Percentiles rank a stretch among this genome's conserved stretches.
phyloP scores from a whole-genome alignment of 2,113 vertebrate genomes.

The Haplochromis vanheusdeni region DNA sequence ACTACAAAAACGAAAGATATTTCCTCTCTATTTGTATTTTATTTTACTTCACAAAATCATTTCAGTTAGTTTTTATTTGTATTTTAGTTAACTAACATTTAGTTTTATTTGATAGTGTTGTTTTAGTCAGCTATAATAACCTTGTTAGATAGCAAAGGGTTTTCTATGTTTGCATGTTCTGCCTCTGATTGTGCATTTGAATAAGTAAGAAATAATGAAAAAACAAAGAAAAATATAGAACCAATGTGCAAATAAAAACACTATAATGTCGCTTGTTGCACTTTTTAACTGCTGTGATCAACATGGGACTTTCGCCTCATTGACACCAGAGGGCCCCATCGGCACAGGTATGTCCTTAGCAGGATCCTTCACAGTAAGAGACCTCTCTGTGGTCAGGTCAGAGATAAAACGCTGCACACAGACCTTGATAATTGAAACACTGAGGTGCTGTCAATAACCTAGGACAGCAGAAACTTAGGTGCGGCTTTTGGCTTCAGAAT shows the following conservation, averaged over 20 bases:
- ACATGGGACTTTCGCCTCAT: not conserved
- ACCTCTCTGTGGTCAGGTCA: not conserved
- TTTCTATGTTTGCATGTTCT: not conserved
- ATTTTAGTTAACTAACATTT: not conserved
- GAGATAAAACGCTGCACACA: not conserved
- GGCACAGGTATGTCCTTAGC: slow-evolving; percentile 13
- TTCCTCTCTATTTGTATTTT: not conserved
- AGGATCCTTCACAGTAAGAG: not conserved
- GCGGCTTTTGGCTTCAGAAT: not conserved
- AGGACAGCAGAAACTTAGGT: not conserved
- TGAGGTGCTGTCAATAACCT: not conserved
- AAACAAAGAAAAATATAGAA: not conserved
- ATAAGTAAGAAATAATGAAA: not conserved
- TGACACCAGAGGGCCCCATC: slow-evolving; percentile 62
- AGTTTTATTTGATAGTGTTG: not conserved
- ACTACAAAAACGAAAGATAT: accelerated
- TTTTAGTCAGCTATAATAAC: not conserved
- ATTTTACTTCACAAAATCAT: not conserved
- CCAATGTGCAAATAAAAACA: not conserved
- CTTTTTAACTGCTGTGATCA: not conserved
- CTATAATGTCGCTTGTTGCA: not conserved
- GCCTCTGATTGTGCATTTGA: not conserved
- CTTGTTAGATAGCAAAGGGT: not conserved
- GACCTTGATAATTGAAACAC: not conserved
- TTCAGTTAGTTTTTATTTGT: not conserved